Evolutionary conservation across 2,888 invertebrate species (phyloP).

Genomic region (Sepiola atlantica): DNA sequence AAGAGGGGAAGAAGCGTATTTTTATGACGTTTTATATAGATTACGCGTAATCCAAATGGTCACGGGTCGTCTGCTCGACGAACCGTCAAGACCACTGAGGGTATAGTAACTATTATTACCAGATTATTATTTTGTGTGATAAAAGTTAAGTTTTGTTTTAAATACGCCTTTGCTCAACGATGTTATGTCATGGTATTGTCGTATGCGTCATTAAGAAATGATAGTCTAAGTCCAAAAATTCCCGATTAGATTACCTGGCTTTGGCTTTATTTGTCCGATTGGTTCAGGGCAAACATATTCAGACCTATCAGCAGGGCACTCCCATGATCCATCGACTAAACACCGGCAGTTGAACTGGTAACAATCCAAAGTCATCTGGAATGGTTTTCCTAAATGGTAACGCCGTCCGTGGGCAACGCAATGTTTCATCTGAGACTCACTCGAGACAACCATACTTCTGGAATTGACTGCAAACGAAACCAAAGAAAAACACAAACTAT

Average conservation of each 20-base stretch:
- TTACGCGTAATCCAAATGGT: too few species aligned
- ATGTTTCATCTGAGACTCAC: neutral
- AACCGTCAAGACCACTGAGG: too few species aligned
- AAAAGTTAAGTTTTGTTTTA: too few species aligned
- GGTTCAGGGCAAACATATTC: neutral
- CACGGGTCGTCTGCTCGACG: too few species aligned
- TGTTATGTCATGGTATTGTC: too few species aligned
- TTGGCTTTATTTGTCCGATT: neutral
- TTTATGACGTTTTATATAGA: too few species aligned
- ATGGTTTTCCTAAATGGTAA: neutral
- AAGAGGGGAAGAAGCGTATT: too few species aligned
- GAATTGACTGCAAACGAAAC: neutral
- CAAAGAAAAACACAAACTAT: too few species aligned
- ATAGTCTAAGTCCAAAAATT: neutral
- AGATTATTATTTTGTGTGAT: too few species aligned
- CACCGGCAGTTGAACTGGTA: conserved; percentile 1
- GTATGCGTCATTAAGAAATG: too few species aligned
- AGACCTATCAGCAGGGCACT: conserved; percentile 48
- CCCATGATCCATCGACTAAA: conserved; percentile 33
- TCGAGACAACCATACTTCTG: neutral
- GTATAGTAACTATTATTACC: too few species aligned
- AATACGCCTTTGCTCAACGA: too few species aligned
- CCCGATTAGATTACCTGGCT: neutral
- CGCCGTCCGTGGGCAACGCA: neutral
- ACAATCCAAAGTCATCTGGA: neutral